phyloP scores from a whole-genome alignment of 2,113 vertebrate genomes.

The Tychaedon coryphoeus region DNA sequence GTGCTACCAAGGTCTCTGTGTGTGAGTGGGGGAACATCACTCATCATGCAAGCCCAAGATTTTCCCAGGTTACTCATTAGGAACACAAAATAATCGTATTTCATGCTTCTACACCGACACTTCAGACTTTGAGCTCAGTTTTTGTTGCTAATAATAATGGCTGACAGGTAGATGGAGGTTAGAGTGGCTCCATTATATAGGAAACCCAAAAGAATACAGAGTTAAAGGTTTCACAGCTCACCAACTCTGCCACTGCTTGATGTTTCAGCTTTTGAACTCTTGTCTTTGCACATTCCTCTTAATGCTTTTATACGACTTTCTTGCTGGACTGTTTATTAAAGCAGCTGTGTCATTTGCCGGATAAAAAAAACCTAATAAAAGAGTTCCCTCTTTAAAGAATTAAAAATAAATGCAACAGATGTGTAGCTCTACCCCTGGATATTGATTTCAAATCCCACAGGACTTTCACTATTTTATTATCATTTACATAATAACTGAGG shows the following conservation, averaged over 20 bases:
- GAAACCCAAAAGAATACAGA: background rate
- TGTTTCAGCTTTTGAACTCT: background rate
- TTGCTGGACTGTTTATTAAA: background rate
- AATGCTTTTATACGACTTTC: background rate
- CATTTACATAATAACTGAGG: background rate
- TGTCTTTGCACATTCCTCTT: background rate
- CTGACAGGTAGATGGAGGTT: background rate
- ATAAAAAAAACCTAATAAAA: background rate
- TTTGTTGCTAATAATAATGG: background rate
- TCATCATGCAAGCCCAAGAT: background rate
- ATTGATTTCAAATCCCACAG: background rate
- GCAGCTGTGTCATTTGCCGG: background rate
- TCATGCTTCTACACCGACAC: background rate
- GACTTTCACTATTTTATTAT: background rate
- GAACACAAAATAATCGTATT: background rate
- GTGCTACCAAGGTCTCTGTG: background rate
- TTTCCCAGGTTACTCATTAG: background rate
- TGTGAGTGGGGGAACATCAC: background rate
- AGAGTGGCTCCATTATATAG: background rate
- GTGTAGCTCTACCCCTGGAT: background rate
- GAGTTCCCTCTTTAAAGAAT: background rate
- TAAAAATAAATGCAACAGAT: background rate
- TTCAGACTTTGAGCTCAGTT: background rate
- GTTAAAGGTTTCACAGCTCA: conserved; percentile 14
- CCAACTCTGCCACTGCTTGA: background rate